Evolutionary conservation across 2,797 vertebrate species (phyloP).

Genomic region (Odontamblyopus rebecca): DNA sequence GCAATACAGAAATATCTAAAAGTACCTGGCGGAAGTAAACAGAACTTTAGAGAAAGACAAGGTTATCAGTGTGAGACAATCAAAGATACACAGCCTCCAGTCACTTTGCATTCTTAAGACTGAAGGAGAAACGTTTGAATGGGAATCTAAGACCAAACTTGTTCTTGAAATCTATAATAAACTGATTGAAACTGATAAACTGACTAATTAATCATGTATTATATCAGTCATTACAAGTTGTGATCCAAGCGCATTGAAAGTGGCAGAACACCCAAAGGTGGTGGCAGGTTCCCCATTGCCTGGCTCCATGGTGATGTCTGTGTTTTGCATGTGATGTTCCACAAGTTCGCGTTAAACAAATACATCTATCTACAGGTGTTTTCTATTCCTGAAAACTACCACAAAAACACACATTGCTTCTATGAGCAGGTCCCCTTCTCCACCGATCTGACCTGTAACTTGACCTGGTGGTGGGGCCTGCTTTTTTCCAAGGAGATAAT

Average conservation of each 20-base stretch:
- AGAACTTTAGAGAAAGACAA: background rate
- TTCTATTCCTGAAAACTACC: too few species aligned
- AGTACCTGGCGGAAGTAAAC: background rate
- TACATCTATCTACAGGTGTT: too few species aligned
- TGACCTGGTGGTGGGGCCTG: too few species aligned
- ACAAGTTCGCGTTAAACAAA: too few species aligned
- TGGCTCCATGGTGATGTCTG: too few species aligned
- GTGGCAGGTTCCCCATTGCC: too few species aligned
- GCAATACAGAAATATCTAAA: slow-evolving; percentile 3
- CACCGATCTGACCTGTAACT: too few species aligned
- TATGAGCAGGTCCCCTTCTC: too few species aligned
- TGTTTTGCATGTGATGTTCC: too few species aligned
- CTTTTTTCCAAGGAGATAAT: too few species aligned
- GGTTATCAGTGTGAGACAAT: background rate
- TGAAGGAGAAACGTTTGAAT: background rate
- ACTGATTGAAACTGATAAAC: background rate
- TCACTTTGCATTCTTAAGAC: background rate
- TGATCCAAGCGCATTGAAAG: background rate
- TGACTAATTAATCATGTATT: background rate
- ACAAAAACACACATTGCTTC: too few species aligned
- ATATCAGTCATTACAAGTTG: background rate
- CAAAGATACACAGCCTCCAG: background rate
- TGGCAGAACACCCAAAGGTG: background rate
- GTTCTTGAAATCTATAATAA: background rate
- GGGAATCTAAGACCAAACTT: slow-evolving; percentile 8